phyloP scores from a whole-genome alignment of 2,888 invertebrate genomes.

The Limnephilus rhombicus region DNA sequence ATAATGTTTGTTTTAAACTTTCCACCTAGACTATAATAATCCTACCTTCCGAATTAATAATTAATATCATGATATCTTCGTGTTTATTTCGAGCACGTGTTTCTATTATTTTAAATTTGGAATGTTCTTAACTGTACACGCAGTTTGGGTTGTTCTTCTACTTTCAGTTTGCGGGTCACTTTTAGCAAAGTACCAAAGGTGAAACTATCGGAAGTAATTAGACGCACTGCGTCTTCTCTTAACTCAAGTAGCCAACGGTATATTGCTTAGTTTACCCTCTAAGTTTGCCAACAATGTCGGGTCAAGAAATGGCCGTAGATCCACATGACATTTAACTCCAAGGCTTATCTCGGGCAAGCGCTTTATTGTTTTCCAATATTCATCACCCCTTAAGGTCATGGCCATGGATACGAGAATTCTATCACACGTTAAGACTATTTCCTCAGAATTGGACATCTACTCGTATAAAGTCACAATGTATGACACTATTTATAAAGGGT shows the following conservation, averaged over 20 bases:
- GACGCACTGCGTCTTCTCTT: not conserved
- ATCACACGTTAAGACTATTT: not conserved
- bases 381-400: not conserved
- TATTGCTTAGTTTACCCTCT: not conserved
- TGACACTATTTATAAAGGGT: not conserved
- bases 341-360: not conserved
- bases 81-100: not conserved
- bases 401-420: not conserved
- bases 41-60: not conserved
- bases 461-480: not conserved
- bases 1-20: not conserved
- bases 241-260: not conserved
- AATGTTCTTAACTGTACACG: not conserved
- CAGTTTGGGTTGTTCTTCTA: not conserved
- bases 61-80: not conserved
- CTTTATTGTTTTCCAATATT: slow-evolving; percentile 21
- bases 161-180: not conserved
- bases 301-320: not conserved
- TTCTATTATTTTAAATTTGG: not conserved
- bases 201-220: not conserved
- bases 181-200: not conserved
- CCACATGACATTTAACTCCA: not conserved
- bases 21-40: not conserved
- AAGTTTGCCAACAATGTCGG: not conserved
- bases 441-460: not conserved